Evolutionary conservation across 1,140 invertebrate genomes (phyloP).

Genomic region (Bombus impatiens): DNA sequence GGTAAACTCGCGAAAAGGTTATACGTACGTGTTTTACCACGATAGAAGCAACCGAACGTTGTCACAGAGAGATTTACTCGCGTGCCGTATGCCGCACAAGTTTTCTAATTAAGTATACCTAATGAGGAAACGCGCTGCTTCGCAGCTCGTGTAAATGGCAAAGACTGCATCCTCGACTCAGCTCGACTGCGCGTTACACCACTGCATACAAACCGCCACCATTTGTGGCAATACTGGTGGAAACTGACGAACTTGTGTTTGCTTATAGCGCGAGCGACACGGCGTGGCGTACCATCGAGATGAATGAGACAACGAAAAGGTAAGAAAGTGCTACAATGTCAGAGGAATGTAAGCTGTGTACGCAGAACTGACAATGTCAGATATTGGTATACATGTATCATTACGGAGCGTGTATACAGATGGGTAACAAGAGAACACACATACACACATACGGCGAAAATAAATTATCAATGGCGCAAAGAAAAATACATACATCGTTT

Average conservation of each 20-base stretch:
- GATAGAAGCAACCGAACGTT: not conserved
- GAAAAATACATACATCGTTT: not conserved
- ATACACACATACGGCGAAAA: not conserved
- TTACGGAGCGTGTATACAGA: too few species aligned
- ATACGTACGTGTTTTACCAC: not conserved
- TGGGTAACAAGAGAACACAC: too few species aligned
- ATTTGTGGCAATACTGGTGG: constrained; percentile 36
- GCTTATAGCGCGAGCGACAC: not conserved
- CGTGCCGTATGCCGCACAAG: constrained; percentile 5
- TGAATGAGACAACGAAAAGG: not conserved
- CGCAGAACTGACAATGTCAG: too few species aligned
- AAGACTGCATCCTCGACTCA: not conserved
- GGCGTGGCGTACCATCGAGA: too few species aligned
- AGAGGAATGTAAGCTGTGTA: too few species aligned
- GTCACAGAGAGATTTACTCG: constrained; percentile 23
- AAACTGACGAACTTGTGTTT: constrained; percentile 24
- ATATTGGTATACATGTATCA: too few species aligned
- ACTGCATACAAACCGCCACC: constrained; percentile 18
- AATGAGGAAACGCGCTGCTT: constrained; percentile 45
- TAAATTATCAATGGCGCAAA: not conserved
- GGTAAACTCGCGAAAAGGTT: not conserved
- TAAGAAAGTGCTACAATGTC: too few species aligned
- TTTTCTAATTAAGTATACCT: constrained; percentile 58
- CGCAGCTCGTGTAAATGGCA: constrained; percentile 22
- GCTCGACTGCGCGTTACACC: not conserved